A percentile compares a stretch with the other conserved stretches of the same genome.
These are phyloP conservation scores for Dicaeum eximium DNA, from an alignment of 2,113 vertebrate genomes.

Conservation along the genomic window DNA sequence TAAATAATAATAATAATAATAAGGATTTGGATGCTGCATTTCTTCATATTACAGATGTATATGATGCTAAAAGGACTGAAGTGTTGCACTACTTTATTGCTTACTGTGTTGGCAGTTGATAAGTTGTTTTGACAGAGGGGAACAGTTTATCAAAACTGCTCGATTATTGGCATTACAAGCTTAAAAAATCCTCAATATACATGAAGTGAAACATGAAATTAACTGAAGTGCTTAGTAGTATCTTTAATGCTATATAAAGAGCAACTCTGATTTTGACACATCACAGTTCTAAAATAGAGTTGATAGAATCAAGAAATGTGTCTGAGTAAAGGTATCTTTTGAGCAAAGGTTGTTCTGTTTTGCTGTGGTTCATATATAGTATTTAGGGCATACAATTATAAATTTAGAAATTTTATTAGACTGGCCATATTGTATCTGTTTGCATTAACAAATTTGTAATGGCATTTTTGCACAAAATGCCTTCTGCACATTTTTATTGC, in stretches of 20 bases:
- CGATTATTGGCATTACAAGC: background rate
- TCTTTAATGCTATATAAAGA: background rate
- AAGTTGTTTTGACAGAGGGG: background rate
- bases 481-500: background rate
- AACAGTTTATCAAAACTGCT: background rate
- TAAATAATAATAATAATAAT: background rate
- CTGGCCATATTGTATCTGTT: background rate
- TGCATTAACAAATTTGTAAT: fast-evolving
- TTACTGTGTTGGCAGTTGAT: background rate
- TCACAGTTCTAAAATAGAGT: background rate
- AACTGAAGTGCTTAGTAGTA: background rate
- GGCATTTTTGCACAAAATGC: background rate
- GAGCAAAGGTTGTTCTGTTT: background rate
- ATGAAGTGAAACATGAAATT: background rate
- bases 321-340: background rate
- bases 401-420: background rate
- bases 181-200: background rate
- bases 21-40: background rate
- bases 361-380: background rate
- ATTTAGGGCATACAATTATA: background rate
- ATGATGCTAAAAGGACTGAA: background rate
- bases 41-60: background rate
- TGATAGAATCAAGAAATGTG: background rate
- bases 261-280: background rate
- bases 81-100: background rate